Evolutionary conservation across 2,113 vertebrate genomes (phyloP).

Genomic region (Carettochelys insculpta): DNA sequence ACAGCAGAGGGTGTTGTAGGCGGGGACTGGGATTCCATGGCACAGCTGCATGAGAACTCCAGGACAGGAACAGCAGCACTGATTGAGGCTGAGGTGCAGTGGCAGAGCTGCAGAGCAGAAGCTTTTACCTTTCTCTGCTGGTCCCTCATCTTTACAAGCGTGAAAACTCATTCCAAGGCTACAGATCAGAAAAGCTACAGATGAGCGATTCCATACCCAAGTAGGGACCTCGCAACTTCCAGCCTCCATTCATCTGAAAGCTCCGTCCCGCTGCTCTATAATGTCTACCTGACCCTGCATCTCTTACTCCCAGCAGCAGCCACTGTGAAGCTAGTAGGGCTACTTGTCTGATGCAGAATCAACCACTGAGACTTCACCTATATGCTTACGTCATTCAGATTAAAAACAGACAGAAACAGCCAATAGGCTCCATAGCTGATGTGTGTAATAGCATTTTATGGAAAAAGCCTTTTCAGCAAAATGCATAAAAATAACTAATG

Average conservation of each 20-base stretch:
- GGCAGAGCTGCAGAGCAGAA: neutral
- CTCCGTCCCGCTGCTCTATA: neutral
- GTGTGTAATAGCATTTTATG: neutral
- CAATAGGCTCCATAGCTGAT: constrained; percentile 1
- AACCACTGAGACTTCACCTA: neutral
- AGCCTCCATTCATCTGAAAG: neutral
- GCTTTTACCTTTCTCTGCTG: neutral
- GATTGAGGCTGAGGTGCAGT: neutral
- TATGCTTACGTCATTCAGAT: neutral
- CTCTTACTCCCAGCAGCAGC: neutral
- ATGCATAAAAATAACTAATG: constrained; percentile 43
- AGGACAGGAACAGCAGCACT: neutral
- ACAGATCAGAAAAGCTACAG: neutral
- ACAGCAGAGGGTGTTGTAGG: neutral
- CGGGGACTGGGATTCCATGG: neutral
- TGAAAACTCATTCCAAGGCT: neutral
- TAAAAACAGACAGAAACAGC: neutral
- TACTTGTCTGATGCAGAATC: neutral
- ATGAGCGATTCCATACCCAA: neutral
- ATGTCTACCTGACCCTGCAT: neutral
- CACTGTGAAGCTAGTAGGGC: neutral
- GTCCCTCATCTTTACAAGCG: neutral
- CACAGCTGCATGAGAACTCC: neutral
- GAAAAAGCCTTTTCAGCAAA: constrained; percentile 45
- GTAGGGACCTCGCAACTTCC: neutral